Conservation (phyloP, 1,140 invertebrate genomes). For the Cepaea nemoralis region DNA sequence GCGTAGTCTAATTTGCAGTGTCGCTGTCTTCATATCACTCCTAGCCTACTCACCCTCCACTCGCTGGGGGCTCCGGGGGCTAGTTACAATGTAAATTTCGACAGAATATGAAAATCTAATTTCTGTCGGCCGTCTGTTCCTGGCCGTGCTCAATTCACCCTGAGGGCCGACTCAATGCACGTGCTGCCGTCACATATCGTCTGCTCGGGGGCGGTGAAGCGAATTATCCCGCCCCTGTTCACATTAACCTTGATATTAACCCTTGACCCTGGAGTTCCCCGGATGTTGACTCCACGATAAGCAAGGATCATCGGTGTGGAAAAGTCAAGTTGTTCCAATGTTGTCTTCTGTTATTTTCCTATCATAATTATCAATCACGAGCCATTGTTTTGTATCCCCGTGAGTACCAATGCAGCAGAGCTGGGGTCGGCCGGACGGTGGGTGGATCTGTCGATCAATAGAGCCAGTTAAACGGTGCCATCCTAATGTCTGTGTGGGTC, state of each 20-base stretch:
- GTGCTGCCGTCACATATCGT: constrained; percentile 25
- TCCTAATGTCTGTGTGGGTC: too few species aligned
- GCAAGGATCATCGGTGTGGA: background rate
- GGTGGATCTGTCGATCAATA: too few species aligned
- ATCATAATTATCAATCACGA: too few species aligned
- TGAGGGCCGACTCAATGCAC: constrained; percentile 2
- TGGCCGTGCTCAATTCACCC: background rate
- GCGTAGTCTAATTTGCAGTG: constrained; percentile 1
- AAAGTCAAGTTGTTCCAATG: background rate
- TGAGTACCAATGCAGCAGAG: too few species aligned
- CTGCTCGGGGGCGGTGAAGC: constrained; percentile 1
- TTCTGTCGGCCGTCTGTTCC: constrained; percentile 26
- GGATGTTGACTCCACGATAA: background rate
- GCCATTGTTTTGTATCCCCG: too few species aligned
- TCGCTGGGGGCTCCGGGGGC: background rate
- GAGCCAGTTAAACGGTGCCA: too few species aligned
- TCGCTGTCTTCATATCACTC: background rate
- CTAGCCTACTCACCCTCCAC: background rate
- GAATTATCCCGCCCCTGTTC: constrained; percentile 24
- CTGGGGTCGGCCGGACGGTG: too few species aligned
- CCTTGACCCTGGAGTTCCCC: background rate
- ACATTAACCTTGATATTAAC: constrained; percentile 26
- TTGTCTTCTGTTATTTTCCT: too few species aligned
- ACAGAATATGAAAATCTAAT: constrained; percentile 36
- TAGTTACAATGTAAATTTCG: constrained; percentile 37